Evolutionary conservation across 2,888 invertebrate genomes (phyloP).

Genomic region (Hoplodrina blanda): DNA sequence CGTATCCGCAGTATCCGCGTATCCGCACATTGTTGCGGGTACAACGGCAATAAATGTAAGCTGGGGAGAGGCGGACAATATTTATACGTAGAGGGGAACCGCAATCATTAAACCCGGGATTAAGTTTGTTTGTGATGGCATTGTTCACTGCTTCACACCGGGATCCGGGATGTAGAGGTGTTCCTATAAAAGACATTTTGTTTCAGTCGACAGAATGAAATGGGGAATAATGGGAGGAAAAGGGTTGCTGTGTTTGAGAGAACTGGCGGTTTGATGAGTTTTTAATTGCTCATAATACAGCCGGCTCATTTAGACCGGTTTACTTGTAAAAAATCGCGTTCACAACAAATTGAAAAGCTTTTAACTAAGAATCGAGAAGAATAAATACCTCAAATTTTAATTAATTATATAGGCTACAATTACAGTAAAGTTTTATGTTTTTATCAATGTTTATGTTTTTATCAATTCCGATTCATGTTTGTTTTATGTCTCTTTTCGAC

Average conservation of each 20-base stretch:
- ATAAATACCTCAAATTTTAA: neutral
- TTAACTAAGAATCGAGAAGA: neutral
- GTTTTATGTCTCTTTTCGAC: too few relatives aligned
- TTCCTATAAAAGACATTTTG: constrained; percentile 47
- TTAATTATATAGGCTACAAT: too few relatives aligned
- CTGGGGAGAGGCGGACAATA: constrained; percentile 57
- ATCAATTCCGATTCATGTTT: too few relatives aligned
- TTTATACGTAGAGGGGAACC: constrained; percentile 62
- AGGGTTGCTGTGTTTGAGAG: constrained; percentile 28
- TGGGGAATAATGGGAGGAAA: constrained; percentile 9
- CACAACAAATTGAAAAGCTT: neutral
- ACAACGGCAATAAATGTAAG: constrained; percentile 70
- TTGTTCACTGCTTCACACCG: constrained; percentile 58
- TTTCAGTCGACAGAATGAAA: constrained; percentile 32
- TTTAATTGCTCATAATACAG: constrained; percentile 15
- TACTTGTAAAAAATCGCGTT: neutral
- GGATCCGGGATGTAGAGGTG: constrained; percentile 29
- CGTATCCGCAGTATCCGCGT: constrained; percentile 54
- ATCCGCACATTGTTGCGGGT: constrained; percentile 64
- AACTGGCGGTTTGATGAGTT: constrained; percentile 13
- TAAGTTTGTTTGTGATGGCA: constrained; percentile 67
- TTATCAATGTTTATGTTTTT: too few relatives aligned
- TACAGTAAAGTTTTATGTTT: too few relatives aligned
- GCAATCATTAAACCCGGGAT: constrained; percentile 76
- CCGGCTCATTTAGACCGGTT: neutral